A percentile compares a stretch with the other conserved stretches of the same genome.
Evolutionary conservation across 2,888 invertebrate species (phyloP).

Genomic region (Steromphala cineraria): DNA sequence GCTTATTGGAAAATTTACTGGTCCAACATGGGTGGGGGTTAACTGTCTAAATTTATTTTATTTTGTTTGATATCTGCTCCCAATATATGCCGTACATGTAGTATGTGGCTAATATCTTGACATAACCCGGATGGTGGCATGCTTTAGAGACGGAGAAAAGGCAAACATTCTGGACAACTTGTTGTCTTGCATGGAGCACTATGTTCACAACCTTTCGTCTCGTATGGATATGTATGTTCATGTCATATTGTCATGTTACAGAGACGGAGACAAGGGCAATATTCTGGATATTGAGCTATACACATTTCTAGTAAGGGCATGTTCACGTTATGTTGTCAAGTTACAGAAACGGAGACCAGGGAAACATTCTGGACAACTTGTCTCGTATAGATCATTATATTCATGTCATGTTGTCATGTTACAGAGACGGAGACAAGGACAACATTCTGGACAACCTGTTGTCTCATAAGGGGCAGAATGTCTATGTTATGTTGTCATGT

Average conservation of each 20-base stretch:
- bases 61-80: no score
- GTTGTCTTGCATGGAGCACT: conserved; percentile 94
- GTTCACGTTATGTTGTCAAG: no score
- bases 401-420: not conserved
- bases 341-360: not conserved
- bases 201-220: conserved; percentile 79
- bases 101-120: no score
- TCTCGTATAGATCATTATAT: conserved; percentile 82
- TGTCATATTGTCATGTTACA: conserved; percentile 77
- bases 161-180: no score
- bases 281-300: conserved; percentile 91
- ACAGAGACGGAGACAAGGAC: conserved; percentile 92
- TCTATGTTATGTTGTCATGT: not conserved
- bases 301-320: conserved; percentile 95
- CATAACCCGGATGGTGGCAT: no score
- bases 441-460: conserved; percentile 90
- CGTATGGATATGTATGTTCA: conserved; percentile 76
- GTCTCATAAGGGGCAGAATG: conserved; percentile 98
- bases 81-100: no score
- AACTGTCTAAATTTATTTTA: no score
- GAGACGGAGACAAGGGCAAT: conserved; percentile 94
- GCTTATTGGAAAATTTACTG: no score
- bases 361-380: no score
- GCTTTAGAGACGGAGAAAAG: not conserved
- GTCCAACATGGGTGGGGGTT: no score